Evolutionary conservation across 1,140 invertebrate species (phyloP).

Genomic region (Drosophila lowei): DNA sequence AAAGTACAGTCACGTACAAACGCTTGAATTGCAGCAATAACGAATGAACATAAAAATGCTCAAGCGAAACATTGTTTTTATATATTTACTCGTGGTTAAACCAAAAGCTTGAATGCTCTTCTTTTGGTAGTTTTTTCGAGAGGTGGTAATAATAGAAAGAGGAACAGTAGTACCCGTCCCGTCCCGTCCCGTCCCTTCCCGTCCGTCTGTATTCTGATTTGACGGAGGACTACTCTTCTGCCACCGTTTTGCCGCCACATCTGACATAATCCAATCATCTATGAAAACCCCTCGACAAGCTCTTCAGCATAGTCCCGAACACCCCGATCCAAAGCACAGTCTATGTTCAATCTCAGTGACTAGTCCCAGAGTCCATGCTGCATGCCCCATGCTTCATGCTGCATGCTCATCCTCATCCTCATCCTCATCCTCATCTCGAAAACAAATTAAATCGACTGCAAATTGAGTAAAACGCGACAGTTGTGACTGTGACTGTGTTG

Average conservation of each 20-base stretch:
- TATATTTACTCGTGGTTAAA: constrained; percentile 7
- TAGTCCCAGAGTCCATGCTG: constrained; percentile 2
- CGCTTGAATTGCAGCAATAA: constrained; percentile 59
- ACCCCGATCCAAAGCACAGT: constrained; percentile 10
- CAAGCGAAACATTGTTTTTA: constrained; percentile 3
- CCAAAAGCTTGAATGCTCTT: constrained; percentile 33
- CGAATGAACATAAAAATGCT: constrained; percentile 52
- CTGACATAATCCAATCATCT: constrained; percentile 23
- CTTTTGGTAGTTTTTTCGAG: no score
- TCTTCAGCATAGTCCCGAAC: constrained; percentile 11
- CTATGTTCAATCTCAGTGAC: constrained; percentile 16
- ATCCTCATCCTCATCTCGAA: constrained; percentile 23
- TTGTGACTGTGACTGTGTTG: constrained; percentile 55
- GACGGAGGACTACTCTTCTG: neutral
- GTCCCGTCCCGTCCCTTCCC: no score
- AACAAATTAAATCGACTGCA: constrained; percentile 81
- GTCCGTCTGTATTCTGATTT: neutral
- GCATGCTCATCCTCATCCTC: neutral
- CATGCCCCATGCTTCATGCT: no score
- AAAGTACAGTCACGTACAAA: constrained; percentile 67
- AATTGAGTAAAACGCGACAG: constrained; percentile 79
- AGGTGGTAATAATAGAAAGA: no score
- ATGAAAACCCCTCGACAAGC: neutral
- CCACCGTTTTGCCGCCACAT: constrained; percentile 23
- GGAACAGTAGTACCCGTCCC: no score